Conservation (phyloP, 2,797 vertebrate species). For the Cercopithecus petaurista region DNA sequence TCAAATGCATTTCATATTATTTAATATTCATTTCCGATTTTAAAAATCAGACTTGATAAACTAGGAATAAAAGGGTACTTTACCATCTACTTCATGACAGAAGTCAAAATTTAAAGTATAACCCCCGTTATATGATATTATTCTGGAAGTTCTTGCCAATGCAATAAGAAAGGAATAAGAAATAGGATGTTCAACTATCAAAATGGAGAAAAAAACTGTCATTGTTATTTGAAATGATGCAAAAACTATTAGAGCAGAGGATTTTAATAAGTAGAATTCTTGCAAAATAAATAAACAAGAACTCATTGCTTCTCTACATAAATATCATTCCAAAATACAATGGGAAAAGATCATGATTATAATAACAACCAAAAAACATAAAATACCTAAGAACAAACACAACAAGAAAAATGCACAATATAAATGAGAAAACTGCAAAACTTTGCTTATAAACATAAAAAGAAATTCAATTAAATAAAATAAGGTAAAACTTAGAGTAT, state of each 20-base stretch:
- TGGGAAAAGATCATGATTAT: not conserved
- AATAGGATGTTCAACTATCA: not conserved
- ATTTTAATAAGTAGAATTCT: not conserved
- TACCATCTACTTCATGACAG: not conserved
- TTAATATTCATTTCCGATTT: not conserved
- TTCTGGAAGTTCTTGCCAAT: not conserved
- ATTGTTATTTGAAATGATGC: not conserved
- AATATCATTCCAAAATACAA: not conserved
- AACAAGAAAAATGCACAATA: not conserved
- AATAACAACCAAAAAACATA: not conserved
- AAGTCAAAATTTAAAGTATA: not conserved
- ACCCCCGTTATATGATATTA: not conserved
- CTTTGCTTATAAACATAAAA: not conserved
- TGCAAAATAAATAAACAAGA: not conserved
- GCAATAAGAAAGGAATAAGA: slow-evolving; percentile 20
- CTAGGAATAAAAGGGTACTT: not conserved
- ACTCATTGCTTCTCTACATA: not conserved
- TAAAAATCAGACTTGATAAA: not conserved
- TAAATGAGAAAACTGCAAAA: not conserved
- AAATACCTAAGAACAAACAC: not conserved
- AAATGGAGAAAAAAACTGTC: not conserved
- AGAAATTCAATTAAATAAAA: slow-evolving; percentile 18
- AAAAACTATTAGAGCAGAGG: not conserved
- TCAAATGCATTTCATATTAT: not conserved
- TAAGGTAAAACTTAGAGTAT: not conserved